Conservation (phyloP, 2,888 invertebrate genomes). For the Cryptus viduatorius region DNA sequence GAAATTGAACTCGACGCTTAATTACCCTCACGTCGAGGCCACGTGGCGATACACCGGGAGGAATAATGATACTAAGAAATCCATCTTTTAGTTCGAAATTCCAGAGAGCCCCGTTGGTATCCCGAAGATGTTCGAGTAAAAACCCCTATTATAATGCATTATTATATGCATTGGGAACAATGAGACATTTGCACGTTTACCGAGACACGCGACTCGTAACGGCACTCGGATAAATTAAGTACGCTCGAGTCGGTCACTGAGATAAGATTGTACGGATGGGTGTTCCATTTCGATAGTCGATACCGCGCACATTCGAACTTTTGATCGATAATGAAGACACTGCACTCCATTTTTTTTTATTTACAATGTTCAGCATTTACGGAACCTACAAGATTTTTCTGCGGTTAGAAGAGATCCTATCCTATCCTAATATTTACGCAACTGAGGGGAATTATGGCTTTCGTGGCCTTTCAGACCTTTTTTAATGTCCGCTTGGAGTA, state of each 20-base stretch:
- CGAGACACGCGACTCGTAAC: constrained; percentile 32
- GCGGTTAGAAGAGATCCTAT: constrained; percentile 62
- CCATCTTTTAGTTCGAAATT: constrained; percentile 21
- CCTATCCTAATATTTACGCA: constrained; percentile 78
- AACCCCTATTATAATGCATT: neutral
- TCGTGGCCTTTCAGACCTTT: constrained; percentile 62
- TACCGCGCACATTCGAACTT: constrained; percentile 28
- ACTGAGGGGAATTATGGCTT: constrained; percentile 63
- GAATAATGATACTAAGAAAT: constrained; percentile 45
- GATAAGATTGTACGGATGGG: constrained; percentile 57
- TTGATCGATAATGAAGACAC: constrained; percentile 13
- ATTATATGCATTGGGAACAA: constrained; percentile 22
- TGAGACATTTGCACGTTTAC: constrained; percentile 15
- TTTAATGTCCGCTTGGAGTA: constrained; percentile 67
- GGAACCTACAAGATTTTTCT: neutral
- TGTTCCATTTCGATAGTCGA: constrained; percentile 59
- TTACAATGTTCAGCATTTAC: neutral
- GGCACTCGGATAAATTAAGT: constrained; percentile 15
- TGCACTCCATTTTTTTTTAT: neutral
- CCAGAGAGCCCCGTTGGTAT: neutral
- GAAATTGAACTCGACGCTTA: constrained; percentile 67
- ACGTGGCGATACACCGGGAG: constrained; percentile 43
- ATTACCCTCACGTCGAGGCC: constrained; percentile 55
- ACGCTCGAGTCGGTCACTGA: constrained; percentile 38
- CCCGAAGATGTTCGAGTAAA: neutral